A percentile compares a stretch with the other conserved stretches of the same genome.
Evolutionary conservation across 2,113 vertebrate species (phyloP).

Genomic region (Thermophis baileyi): DNA sequence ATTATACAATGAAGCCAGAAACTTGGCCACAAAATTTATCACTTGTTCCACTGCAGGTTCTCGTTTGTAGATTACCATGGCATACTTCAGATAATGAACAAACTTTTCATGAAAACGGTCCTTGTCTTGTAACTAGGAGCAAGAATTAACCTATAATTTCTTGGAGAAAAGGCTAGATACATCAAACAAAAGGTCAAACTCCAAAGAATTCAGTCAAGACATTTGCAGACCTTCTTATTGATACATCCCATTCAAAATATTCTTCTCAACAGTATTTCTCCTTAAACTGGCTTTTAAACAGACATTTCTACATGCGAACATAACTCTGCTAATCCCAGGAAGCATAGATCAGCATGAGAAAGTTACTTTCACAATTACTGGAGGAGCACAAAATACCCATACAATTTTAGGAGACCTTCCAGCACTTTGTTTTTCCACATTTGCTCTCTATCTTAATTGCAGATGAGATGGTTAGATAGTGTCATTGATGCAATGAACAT

Average conservation of each 20-base stretch:
- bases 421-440: not conserved
- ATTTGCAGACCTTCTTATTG: not conserved
- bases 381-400: not conserved
- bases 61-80: slow-evolving; percentile 87
- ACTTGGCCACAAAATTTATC: slow-evolving; percentile 86
- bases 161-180: not conserved
- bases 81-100: slow-evolving; percentile 84
- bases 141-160: not conserved
- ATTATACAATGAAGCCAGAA: slow-evolving; percentile 83
- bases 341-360: not conserved
- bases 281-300: not conserved
- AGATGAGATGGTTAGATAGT: not conserved
- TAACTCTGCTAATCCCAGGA: not conserved
- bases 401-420: not conserved
- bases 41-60: slow-evolving; percentile 86
- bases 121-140: slow-evolving; percentile 81
- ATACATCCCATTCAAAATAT: not conserved
- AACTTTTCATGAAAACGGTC: slow-evolving; percentile 84
- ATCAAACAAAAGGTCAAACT: not conserved
- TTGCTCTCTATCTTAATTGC: not conserved
- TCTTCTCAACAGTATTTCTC: not conserved
- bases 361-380: not conserved
- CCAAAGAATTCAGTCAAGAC: not conserved
- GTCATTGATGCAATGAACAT: not conserved
- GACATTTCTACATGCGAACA: not conserved